Evolutionary conservation across 2,888 invertebrate species (phyloP), one percentile per base, ranked within the genome.

Genomic region (Trachelus troglodyta): DNA sequence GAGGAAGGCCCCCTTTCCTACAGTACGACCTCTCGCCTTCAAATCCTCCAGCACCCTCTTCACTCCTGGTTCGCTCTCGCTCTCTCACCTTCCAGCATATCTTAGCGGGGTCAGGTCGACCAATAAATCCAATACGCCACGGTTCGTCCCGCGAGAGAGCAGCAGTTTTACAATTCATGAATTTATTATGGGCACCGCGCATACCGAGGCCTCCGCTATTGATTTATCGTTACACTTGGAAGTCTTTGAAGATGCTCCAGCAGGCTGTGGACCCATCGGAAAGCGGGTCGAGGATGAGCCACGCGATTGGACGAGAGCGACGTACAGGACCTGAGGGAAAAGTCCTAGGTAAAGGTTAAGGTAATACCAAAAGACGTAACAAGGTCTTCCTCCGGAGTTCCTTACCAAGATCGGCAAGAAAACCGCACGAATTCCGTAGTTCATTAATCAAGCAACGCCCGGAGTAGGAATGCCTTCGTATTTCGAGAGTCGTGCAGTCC

Each of bases 81-180:
- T 68, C 77, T 74, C 40, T 77, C 75, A 34, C 75, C 33, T 56
- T 30, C 76, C 69, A 4, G 35, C 12, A 34, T 73, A 89, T 89
- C 89, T 89, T 88, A 87, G 89, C 84, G 87, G 88, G 90, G 90
- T 90, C 90, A 90, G 89, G 90, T 90, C 90, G 90, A 87, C 90
- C 89, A 90, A 90, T 90, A 90, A 90, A 90, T 90, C 90, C 90
- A 90, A 90, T 89, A 88, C 87, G 89, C 90, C 90, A 90, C 88
- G 90, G 90, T 90, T 89, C 89, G 89, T 90, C 89, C 88, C 84
- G 88, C 85, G 85, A 85, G 86, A 87, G 89, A 88, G 86, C 87
- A 89, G 85, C 89, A 87, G 88, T 90, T 90, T 90, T 89, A 90
- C 90, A 90, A 90, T 90, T 90, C 90, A 90, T 90, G 90, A 90